Percentiles rank a stretch among this genome's conserved stretches.
Conservation (phyloP, 2,888 invertebrate genomes). For the Tubulanus polymorphus region DNA sequence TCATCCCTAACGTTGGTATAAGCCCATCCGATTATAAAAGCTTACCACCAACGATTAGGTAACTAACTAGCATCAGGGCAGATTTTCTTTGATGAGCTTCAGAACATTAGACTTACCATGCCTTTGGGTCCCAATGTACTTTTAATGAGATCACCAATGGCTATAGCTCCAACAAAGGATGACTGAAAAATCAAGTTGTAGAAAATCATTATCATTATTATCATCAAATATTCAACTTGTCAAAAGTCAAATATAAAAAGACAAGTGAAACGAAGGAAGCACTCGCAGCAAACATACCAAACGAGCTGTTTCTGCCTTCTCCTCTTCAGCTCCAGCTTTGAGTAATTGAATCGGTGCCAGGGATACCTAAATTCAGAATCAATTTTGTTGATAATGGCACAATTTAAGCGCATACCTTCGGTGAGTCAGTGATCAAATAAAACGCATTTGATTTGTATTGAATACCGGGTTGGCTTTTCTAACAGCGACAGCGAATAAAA, state of each 20-base stretch:
- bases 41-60: no score
- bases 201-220: not conserved
- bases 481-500: no score
- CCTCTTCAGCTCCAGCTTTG: constrained; percentile 95
- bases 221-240: not conserved
- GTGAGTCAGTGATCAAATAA: no score
- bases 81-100: not conserved
- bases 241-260: not conserved
- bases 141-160: constrained; percentile 96
- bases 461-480: no score
- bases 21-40: no score
- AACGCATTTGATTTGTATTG: no score
- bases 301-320: constrained; percentile 94
- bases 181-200: constrained; percentile 59
- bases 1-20: no score
- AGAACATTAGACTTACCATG: constrained; percentile 62
- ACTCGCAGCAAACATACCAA: constrained; percentile 55
- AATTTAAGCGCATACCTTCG: no score
- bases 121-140: constrained; percentile 98
- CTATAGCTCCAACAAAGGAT: constrained; percentile 96
- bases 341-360: constrained; percentile 90
- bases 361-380: constrained; percentile 44
- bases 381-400: no score
- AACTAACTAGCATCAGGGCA: no score
- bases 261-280: not conserved